Conservation (phyloP, 2,797 vertebrate species). For the Sebastes matsubarae region DNA sequence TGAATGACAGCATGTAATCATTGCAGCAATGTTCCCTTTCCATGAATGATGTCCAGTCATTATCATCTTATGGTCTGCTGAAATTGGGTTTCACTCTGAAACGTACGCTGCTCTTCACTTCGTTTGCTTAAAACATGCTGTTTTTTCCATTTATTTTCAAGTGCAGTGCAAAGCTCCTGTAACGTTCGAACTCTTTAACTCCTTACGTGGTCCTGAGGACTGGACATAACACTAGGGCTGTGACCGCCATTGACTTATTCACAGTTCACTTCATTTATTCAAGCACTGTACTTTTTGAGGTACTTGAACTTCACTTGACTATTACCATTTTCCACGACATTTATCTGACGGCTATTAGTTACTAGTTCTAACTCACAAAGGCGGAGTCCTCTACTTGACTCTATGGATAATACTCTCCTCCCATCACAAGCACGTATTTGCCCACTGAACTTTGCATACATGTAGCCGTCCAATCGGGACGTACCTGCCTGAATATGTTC, state of each 20-base stretch:
- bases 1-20: constrained; percentile 14
- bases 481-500: too few relatives aligned
- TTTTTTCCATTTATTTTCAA: background rate
- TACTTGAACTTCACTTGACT: background rate
- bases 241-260: background rate
- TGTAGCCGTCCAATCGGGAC: too few relatives aligned
- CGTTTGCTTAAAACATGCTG: background rate
- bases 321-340: background rate
- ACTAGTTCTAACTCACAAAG: background rate
- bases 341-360: background rate
- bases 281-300: background rate
- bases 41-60: background rate
- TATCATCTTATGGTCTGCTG: background rate
- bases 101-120: background rate
- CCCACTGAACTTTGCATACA: too few relatives aligned
- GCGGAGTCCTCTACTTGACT: too few relatives aligned
- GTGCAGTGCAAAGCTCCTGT: background rate
- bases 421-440: too few relatives aligned
- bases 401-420: too few relatives aligned
- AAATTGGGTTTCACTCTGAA: background rate
- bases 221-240: too few relatives aligned
- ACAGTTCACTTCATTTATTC: background rate
- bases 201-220: too few relatives aligned
- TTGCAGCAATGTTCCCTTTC: background rate
- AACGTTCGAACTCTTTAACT: too few relatives aligned